A percentile compares a stretch with the other conserved stretches of the same genome.
These are phyloP conservation scores for Epistrophella euchroma DNA, from an alignment of 2,888 invertebrate species.

Conservation along the genomic window DNA sequence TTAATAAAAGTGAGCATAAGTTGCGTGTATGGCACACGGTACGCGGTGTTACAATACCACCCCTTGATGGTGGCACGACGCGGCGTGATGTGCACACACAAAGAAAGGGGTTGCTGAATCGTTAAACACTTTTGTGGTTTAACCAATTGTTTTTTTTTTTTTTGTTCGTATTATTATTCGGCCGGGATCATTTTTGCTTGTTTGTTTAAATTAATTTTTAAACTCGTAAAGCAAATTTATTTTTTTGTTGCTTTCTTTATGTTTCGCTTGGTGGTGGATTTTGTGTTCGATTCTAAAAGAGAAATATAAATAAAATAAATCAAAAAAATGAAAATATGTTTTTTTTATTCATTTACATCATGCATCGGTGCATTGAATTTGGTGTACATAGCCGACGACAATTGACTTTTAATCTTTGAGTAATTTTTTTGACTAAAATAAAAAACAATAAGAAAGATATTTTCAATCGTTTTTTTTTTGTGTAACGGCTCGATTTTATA, in stretches of 20 bases:
- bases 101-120: slow-evolving; percentile 54
- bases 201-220: slow-evolving; percentile 39
- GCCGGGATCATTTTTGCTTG: slow-evolving; percentile 26
- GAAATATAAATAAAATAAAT: slow-evolving; percentile 46
- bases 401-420: not conserved
- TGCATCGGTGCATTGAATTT: slow-evolving; percentile 53
- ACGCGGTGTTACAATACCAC: slow-evolving; percentile 19
- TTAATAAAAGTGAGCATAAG: slow-evolving; percentile 41
- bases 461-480: not conserved
- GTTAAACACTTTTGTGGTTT: slow-evolving; percentile 57
- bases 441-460: not conserved
- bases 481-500: not conserved
- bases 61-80: slow-evolving; percentile 22
- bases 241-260: slow-evolving; percentile 27
- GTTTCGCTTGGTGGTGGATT: slow-evolving; percentile 50
- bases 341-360: slow-evolving; percentile 51
- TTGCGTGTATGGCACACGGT: slow-evolving; percentile 7
- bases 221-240: slow-evolving; percentile 16
- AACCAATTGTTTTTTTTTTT: slow-evolving; percentile 46
- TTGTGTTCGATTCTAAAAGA: slow-evolving; percentile 63
- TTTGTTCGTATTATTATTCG: slow-evolving; percentile 18
- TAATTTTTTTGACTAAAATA: not conserved
- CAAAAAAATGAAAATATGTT: slow-evolving; percentile 10
- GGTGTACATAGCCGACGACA: slow-evolving; percentile 55
- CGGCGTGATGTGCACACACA: slow-evolving; percentile 28